Evolutionary conservation across 2,113 vertebrate genomes (phyloP), one percentile per base, ranked within the genome.

Genomic region (Cyprinodon brontotheroides): DNA sequence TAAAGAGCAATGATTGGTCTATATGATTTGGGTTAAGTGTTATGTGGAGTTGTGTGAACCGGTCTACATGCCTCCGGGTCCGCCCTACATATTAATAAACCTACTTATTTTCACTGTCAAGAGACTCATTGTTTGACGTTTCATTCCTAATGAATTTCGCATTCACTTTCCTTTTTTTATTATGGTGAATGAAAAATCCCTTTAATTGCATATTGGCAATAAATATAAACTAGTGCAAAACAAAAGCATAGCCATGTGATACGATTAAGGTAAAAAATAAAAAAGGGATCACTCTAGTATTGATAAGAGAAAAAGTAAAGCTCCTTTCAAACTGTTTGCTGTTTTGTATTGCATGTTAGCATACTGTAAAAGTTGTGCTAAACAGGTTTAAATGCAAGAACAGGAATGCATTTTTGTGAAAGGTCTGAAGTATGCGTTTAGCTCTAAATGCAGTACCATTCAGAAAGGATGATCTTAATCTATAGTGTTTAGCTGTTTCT

Each of bases 31-130:
- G 70, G 59, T 17, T 68, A 36, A 39, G 47, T 38, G 37, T 70
- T 45, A 63, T 61, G 57, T 40, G 61, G 39, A 70, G 39, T 60
- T 71, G 76, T 39, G 67, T 63, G 38, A 69, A 67, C 36, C n/a
- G 37, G 43, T 68, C 8, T 64, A 14, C 9, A 48, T 77, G 68
- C 20, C 68, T 53, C 67, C 11, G 43, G 82, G 65, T 78, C 70
- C 70, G 75, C 78, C 69, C 73, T 89, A 75, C 41, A 87, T 86
- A 76, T 59, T 57, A 70, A 66, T 74, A 80, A 82, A 70, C 60
- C 68, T 74, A 68, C 71, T 72, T 70, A 86, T 74, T 29, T 29
- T 79, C 76, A 71, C 76, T 62, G 70, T 74, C 74, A 65, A 72
- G 77, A 72, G 83, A 77, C 79, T 78, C 63, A 22, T 61, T 47